A percentile compares a stretch with the other conserved stretches of the same genome.
Conservation (phyloP, 1,140 invertebrate species). For the Drosophila jambulina region DNA sequence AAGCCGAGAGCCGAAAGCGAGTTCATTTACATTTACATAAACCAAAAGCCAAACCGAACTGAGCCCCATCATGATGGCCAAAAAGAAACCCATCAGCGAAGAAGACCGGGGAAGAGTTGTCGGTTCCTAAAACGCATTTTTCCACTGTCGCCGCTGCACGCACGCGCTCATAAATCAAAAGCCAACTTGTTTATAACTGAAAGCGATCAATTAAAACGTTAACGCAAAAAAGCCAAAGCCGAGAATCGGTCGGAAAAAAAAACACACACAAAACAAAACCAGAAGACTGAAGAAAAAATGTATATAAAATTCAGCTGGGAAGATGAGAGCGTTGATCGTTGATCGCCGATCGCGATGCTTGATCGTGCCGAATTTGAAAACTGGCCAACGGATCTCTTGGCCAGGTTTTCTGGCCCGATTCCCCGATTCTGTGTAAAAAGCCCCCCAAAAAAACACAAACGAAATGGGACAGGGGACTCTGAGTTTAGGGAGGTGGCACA, state of each 20-base stretch:
- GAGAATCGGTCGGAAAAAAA: conserved; percentile 16
- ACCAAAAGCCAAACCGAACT: conserved; percentile 19
- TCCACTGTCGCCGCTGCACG: conserved; percentile 74
- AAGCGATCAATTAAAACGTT: conserved; percentile 83
- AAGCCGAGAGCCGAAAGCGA: conserved; percentile 33
- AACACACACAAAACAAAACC: conserved; percentile 18
- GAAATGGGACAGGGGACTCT: conserved; percentile 1
- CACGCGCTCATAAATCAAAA: conserved; percentile 81
- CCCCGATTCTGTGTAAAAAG: conserved; percentile 56
- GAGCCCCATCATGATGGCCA: conserved; percentile 36
- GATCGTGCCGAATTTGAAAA: conserved; percentile 78
- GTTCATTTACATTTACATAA: conserved; percentile 45
- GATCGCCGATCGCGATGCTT: conserved; percentile 63
- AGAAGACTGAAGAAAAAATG: conserved; percentile 33
- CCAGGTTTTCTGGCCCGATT: conserved; percentile 52
- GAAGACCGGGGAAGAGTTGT: conserved; percentile 33
- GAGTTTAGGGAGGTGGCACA: conserved; percentile 5
- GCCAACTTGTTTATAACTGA: conserved; percentile 82
- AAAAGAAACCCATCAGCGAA: conserved; percentile 46
- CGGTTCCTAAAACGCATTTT: conserved; percentile 73
- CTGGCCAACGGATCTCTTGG: conserved; percentile 48
- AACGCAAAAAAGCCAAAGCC: conserved; percentile 72
- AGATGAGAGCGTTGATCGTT: conserved; percentile 65
- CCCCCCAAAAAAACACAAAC: conserved; percentile 19
- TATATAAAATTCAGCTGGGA: conserved; percentile 47